These are phyloP conservation scores for Ibidorhyncha struthersii DNA, from an alignment of 2,113 vertebrate genomes.

Conservation along the genomic window DNA sequence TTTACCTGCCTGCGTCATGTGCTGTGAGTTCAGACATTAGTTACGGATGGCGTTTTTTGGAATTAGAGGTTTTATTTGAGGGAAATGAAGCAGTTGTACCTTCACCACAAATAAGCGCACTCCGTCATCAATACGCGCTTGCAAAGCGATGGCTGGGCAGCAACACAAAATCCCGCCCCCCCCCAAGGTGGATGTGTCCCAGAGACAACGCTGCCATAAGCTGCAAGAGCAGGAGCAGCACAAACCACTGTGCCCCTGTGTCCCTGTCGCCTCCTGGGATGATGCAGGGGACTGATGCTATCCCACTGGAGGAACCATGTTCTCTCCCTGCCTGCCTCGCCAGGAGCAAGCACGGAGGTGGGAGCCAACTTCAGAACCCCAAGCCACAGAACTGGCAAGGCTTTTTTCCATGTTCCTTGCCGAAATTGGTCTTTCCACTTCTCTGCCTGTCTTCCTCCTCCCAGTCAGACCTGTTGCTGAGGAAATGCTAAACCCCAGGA, in stretches of 20 bases:
- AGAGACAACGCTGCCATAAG: neutral
- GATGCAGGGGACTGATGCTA: neutral
- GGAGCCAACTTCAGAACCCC: neutral
- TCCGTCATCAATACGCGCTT: fast-evolving
- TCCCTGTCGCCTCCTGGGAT: neutral
- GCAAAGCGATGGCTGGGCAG: neutral
- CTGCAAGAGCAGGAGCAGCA: neutral
- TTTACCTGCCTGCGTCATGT: neutral
- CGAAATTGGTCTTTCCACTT: neutral
- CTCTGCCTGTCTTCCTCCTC: neutral
- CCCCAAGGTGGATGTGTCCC: neutral
- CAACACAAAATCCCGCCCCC: neutral
- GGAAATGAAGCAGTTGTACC: neutral
- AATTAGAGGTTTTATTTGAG: neutral
- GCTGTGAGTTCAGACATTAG: neutral
- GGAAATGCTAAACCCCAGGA: neutral
- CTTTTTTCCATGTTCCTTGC: neutral
- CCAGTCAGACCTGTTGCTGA: neutral
- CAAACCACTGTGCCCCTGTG: neutral
- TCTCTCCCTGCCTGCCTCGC: neutral
- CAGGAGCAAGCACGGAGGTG: neutral
- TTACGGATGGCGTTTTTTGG: neutral
- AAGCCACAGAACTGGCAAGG: neutral
- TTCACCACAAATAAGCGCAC: neutral
- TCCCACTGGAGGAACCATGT: neutral